Evolutionary conservation across 1,140 invertebrate species (phyloP).

Genomic region (Bicyclus anynana): DNA sequence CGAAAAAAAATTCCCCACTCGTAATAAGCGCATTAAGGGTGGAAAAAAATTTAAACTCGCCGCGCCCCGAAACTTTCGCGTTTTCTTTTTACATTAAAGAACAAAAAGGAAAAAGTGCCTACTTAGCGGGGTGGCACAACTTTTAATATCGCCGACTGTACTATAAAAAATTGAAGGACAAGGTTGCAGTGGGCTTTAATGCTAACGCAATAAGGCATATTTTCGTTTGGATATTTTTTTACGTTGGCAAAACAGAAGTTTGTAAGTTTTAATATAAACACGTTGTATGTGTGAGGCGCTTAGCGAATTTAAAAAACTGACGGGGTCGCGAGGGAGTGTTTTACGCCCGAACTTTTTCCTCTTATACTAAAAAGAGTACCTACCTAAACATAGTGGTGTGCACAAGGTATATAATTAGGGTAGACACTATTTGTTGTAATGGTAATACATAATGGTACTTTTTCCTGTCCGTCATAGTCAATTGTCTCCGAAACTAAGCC

Average conservation of each 20-base stretch:
- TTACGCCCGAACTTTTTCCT: constrained; percentile 27
- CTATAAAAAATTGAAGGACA: constrained; percentile 21
- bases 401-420: too few species aligned
- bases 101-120: constrained; percentile 65
- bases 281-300: constrained; percentile 52
- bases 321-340: constrained; percentile 45
- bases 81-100: constrained; percentile 76
- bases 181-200: not conserved
- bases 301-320: constrained; percentile 63
- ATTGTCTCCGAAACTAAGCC: too few species aligned
- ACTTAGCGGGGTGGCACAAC: constrained; percentile 71
- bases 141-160: constrained; percentile 57
- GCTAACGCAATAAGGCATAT: constrained; percentile 18
- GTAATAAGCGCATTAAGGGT: constrained; percentile 75
- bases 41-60: constrained; percentile 72
- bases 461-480: too few species aligned
- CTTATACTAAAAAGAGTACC: constrained; percentile 14
- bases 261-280: constrained; percentile 56
- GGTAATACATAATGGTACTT: too few species aligned
- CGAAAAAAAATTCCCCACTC: constrained; percentile 50
- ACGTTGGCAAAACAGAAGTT: constrained; percentile 34
- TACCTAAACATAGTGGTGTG: too few species aligned
- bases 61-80: constrained; percentile 64
- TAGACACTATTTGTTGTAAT: too few species aligned
- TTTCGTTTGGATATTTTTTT: constrained; percentile 24